Conservation (phyloP, 2,797 vertebrate genomes). For the Lepus oiostolus region DNA sequence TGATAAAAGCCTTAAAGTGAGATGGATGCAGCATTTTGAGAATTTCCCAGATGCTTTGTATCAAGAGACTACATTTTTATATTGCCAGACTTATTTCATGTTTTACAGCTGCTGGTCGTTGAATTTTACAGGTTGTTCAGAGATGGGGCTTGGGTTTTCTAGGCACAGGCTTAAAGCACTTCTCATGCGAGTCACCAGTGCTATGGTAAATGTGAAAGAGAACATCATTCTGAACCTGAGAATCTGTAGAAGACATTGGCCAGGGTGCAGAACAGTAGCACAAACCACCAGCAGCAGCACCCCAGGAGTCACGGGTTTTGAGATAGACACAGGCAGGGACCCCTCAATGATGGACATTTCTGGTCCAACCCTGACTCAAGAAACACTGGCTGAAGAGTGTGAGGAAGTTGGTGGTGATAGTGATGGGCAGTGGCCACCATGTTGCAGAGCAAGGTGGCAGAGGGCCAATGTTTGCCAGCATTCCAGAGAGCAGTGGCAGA, state of each 20-base stretch:
- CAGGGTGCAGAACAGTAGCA: not conserved
- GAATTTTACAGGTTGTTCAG: not conserved
- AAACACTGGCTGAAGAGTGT: conserved; percentile 86
- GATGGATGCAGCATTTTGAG: conserved; percentile 8
- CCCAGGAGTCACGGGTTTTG: not conserved
- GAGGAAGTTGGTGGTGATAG: conserved; percentile 89
- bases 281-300: not conserved
- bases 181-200: not conserved
- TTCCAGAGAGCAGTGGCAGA: conserved; percentile 88
- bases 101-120: not conserved
- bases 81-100: not conserved
- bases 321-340: not conserved
- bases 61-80: conserved; percentile 8
- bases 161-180: not conserved
- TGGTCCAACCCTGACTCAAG: conserved; percentile 91
- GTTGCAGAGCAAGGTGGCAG: conserved; percentile 92
- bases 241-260: not conserved
- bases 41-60: conserved; percentile 28
- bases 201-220: not conserved
- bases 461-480: conserved; percentile 88
- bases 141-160: not conserved
- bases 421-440: conserved; percentile 64
- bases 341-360: conserved; percentile 87
- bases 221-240: not conserved
- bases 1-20: conserved; percentile 17